Conservation (phyloP, 2,113 vertebrate genomes). For the Rhea pennata region DNA sequence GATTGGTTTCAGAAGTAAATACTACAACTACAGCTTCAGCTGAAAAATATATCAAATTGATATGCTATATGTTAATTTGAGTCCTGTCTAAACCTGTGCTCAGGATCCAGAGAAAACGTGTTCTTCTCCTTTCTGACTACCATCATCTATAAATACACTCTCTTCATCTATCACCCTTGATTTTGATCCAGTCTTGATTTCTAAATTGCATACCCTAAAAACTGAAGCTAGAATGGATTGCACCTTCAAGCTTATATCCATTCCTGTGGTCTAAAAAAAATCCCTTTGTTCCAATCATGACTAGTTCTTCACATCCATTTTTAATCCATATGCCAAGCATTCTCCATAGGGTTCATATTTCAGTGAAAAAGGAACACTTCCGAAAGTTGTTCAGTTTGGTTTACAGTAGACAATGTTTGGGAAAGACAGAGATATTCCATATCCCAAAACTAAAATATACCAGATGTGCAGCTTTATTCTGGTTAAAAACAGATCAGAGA, state of each 20-base stretch:
- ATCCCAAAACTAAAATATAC: slow-evolving; percentile 79
- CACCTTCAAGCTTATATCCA: slow-evolving; percentile 16
- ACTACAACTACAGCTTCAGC: background rate
- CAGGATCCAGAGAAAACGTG: background rate
- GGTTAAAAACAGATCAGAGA: slow-evolving; percentile 70
- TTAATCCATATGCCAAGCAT: slow-evolving; percentile 56
- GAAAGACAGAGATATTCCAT: slow-evolving; percentile 74
- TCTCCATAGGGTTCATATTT: slow-evolving; percentile 66
- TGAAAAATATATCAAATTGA: slow-evolving; percentile 27
- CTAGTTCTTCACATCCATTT: slow-evolving; percentile 60
- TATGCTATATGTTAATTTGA: background rate
- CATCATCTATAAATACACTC: background rate
- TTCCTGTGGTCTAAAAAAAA: slow-evolving; percentile 48
- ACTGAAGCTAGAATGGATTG: slow-evolving; percentile 43
- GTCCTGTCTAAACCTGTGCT: slow-evolving; percentile 1
- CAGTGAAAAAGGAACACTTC: slow-evolving; percentile 75
- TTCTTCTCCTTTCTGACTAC: background rate
- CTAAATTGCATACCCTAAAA: slow-evolving; percentile 50
- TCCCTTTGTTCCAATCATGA: slow-evolving; percentile 42
- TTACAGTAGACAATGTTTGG: slow-evolving; percentile 76
- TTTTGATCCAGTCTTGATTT: slow-evolving; percentile 43
- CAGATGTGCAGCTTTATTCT: slow-evolving; percentile 78
- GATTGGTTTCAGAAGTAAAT: background rate
- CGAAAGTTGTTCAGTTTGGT: slow-evolving; percentile 78
- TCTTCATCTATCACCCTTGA: slow-evolving; percentile 45